Evolutionary conservation across 2,797 vertebrate genomes (phyloP), one percentile per base, ranked within the genome.

Genomic region (Danionella dracula): DNA sequence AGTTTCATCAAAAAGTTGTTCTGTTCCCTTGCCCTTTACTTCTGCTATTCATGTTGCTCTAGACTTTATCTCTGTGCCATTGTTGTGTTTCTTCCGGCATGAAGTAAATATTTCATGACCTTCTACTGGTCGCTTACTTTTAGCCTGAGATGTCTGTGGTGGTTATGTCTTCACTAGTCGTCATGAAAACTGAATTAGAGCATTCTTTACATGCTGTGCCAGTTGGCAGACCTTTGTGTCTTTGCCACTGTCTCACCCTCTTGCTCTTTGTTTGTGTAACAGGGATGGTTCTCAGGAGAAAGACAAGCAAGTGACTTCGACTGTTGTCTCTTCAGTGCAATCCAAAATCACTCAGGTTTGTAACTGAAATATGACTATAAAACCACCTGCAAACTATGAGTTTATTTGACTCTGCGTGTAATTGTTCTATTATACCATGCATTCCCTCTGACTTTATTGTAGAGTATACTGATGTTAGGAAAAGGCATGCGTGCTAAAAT

Each of bases 301-400:
- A 83, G 96, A 98, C 65, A 94, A 91, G 70, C 89, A 92, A 67
- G 93, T 96, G 84, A 90, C 95, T 20, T 93, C 95, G 29, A 92
- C 94, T 49, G 94, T 98, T 38, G 92, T 98, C 15, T 99, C 96
- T 29, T 93, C 96, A 0, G 94, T 99, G 77, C 94, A 99, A 88
- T 92, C 92, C 80, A 99, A 97, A 93, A 99, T 98, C 86, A 98
- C 96, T 94, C 95, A 98, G 97, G 97, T 99, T 88, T 8, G 71
- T 32, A 6, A 57, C 1, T 31, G 20, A 54, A 17, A 31, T 17
- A 12, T 49, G 13, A 1, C 15, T 16, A 9, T 5, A 12, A 16
- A 23, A 48, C 13, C 12, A 8, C 37, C 4, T 53, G 49, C 20
- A n/a, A 53, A 53, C 50, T 20, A 35, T 6, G 32, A 12, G 16